Evolutionary conservation across 2,888 invertebrate species (phyloP), one percentile per base, ranked within the genome.

Genomic region (Sarcophaga caerulescens): DNA sequence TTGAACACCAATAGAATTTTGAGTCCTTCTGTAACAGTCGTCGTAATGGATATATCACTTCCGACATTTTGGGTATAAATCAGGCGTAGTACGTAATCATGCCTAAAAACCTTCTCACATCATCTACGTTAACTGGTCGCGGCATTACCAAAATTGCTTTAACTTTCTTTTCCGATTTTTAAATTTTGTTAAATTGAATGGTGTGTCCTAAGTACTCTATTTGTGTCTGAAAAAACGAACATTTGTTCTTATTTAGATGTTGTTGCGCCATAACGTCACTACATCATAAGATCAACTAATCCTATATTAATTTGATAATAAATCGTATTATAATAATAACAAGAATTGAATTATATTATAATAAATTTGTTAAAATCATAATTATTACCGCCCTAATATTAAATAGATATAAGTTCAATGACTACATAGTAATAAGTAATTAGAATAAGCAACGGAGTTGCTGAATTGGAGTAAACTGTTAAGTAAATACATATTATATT

Each of bases 41-140:
- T 11, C 84, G 63, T 57, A 76, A 63, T 21, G 81, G 84, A 25
- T 57, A 25, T 65, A 71, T 63, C 3, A 65, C 63, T 84, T 76
- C 19, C n/a, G 81, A 84, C 62, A 75, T 19, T 23, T 81, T 44
- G 52, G 82, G 82, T 4, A 81, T 84, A 66, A 84, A 86, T 66
- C 81, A 71, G 0, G 83, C 76, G 62, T 87, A 66, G 65, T 84
- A 84, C 23, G 83, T 77, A n/a, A 77, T 69, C 59, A 87, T 73
- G 47, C 83, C 85, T 65, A 87, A 62, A 76, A 84, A 84, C 77
- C 84, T 60, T 63, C 78, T 74, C 21, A 82, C 69, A 69, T 84
- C 74, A 25, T 76, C 79, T 74, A 60, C 63, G 47, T 75, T 59
- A 66, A 21, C 19, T 68, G 84, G 81, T 25, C 69, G 25, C 63